Conservation (phyloP, 2,113 vertebrate genomes). For the Chionomys nivalis region DNA sequence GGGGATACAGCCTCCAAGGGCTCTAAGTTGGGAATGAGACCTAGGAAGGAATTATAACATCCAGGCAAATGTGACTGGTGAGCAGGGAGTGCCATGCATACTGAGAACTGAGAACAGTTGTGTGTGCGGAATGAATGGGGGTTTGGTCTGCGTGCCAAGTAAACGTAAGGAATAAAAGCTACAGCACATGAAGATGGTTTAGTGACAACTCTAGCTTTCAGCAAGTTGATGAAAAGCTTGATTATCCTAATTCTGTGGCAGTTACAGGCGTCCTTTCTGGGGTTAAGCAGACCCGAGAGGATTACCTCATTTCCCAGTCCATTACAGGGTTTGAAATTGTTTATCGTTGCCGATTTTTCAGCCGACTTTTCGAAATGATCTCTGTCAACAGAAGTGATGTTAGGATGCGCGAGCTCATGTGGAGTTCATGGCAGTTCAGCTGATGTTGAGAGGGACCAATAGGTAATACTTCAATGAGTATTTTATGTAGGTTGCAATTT, state of each 20-base stretch:
- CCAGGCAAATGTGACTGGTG: constrained; percentile 35
- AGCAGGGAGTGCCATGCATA: constrained; percentile 49
- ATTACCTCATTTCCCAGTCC: constrained; percentile 65
- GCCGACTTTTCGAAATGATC: constrained; percentile 42
- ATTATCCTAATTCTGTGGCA: constrained; percentile 69
- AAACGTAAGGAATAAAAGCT: constrained; percentile 75
- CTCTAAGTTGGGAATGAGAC: not conserved
- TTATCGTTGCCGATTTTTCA: constrained; percentile 29
- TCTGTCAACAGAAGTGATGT: not conserved
- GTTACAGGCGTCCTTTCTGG: constrained; percentile 41
- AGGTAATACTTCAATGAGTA: not conserved
- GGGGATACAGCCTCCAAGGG: not conserved
- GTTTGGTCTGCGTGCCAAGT: constrained; percentile 78
- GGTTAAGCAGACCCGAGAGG: constrained; percentile 60
- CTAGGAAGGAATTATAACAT: constrained; percentile 13
- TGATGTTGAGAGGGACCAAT: not conserved
- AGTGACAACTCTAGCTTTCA: constrained; percentile 77
- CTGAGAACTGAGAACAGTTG: constrained; percentile 60
- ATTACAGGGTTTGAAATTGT: constrained; percentile 13
- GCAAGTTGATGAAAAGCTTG: constrained; percentile 78
- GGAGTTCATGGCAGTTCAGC: not conserved
- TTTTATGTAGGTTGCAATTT: constrained; percentile 7
- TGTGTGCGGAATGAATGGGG: constrained; percentile 72
- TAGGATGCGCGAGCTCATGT: not conserved
- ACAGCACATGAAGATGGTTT: constrained; percentile 68